These are phyloP conservation scores for Unio delphinus DNA, from an alignment of 2,888 invertebrate genomes.

Conservation along the genomic window DNA sequence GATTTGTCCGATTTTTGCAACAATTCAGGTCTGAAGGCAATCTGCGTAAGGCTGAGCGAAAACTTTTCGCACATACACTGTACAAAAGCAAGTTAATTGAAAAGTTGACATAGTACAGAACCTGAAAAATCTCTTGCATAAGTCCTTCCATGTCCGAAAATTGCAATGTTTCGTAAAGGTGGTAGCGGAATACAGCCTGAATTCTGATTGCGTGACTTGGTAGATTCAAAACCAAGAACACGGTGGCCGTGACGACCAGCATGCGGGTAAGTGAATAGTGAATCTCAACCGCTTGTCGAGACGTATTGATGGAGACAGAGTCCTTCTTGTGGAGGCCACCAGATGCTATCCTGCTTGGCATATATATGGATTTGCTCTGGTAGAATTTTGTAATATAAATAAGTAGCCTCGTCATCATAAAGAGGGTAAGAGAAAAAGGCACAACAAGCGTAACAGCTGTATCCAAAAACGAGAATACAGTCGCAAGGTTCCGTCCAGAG, in stretches of 20 bases:
- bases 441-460: constrained; percentile 81
- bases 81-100: constrained; percentile 80
- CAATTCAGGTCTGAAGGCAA: constrained; percentile 21
- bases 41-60: constrained; percentile 44
- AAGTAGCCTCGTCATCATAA: constrained; percentile 82
- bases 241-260: constrained; percentile 85
- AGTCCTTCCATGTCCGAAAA: constrained; percentile 43
- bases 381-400: constrained; percentile 75
- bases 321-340: constrained; percentile 9
- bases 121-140: constrained; percentile 75
- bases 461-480: constrained; percentile 74
- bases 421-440: constrained; percentile 81
- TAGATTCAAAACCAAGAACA: constrained; percentile 82
- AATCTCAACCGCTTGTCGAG: constrained; percentile 32
- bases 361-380: constrained; percentile 19
- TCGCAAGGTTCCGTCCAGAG: constrained; percentile 26
- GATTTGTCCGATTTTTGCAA: neutral
- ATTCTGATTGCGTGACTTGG: constrained; percentile 59
- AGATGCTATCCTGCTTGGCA: constrained; percentile 10
- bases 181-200: constrained; percentile 46
- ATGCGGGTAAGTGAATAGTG: constrained; percentile 80
- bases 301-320: constrained; percentile 8
- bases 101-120: constrained; percentile 86
- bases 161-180: constrained; percentile 31
- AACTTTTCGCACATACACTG: constrained; percentile 75